phyloP scores from a whole-genome alignment of 2,888 invertebrate genomes.

The Gasteruption jaculator region DNA sequence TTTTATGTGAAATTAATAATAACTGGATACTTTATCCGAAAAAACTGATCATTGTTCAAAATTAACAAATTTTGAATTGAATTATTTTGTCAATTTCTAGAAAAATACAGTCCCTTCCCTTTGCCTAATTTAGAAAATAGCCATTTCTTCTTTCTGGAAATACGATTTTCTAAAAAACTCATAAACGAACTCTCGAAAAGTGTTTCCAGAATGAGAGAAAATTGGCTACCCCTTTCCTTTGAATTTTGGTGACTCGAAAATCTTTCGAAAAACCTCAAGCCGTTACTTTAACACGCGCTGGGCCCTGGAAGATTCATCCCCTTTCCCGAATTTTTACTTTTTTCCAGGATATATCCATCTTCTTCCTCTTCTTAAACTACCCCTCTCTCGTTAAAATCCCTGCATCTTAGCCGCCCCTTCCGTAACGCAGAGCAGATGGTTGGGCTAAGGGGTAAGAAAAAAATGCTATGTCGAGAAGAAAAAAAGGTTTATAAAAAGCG shows the following conservation, averaged over 20 bases:
- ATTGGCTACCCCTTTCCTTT: constrained; percentile 1
- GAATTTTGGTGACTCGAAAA: constrained; percentile 8
- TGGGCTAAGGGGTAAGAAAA: constrained; percentile 52
- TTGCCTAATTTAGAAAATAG: no score
- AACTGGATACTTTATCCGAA: no score
- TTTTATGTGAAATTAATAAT: no score
- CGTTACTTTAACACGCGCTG: constrained; percentile 36
- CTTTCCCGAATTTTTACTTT: constrained; percentile 21
- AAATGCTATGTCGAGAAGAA: constrained; percentile 39
- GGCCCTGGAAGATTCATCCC: constrained; percentile 15
- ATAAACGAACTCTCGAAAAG: constrained; percentile 1
- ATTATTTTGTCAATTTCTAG: no score
- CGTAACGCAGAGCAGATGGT: constrained; percentile 57
- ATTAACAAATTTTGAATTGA: no score
- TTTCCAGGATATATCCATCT: constrained; percentile 7
- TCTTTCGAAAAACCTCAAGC: constrained; percentile 33
- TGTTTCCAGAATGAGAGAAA: constrained; percentile 3
- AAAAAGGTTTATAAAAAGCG: constrained; percentile 46
- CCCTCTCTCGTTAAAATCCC: constrained; percentile 34
- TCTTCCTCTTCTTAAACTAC: constrained; percentile 9
- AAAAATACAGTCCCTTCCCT: no score
- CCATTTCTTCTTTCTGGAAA: background rate
- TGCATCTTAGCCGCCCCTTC: constrained; percentile 54
- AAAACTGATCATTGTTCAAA: no score
- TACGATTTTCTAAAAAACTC: constrained; percentile 7